A percentile compares a stretch with the other conserved stretches of the same genome.
Conservation (phyloP, 1,140 invertebrate species). For the Drosophila paulistorum region DNA sequence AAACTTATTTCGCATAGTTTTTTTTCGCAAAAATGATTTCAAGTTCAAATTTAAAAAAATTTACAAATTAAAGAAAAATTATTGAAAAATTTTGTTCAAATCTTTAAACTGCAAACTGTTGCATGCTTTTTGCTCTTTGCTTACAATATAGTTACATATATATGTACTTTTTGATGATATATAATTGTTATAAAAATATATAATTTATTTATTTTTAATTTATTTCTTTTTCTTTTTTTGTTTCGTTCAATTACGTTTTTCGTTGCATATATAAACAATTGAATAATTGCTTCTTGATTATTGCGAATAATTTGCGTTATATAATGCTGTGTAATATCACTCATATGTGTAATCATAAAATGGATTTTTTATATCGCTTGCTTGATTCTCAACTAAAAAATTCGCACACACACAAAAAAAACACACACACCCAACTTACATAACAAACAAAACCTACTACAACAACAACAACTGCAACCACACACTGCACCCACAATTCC, state of each 20-base stretch:
- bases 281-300: slow-evolving; percentile 18
- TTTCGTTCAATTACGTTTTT: slow-evolving; percentile 5
- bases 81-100: slow-evolving; percentile 22
- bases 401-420: slow-evolving; percentile 17
- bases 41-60: background rate
- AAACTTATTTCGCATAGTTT: too few species aligned
- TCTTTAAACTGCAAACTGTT: background rate
- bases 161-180: background rate
- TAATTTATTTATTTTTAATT: background rate
- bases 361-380: slow-evolving; percentile 38
- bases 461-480: slow-evolving; percentile 7
- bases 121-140: slow-evolving; percentile 1
- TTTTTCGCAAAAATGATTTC: background rate
- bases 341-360: slow-evolving; percentile 16
- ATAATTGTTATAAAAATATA: background rate
- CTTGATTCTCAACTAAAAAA: slow-evolving; percentile 22
- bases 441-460: slow-evolving; percentile 24
- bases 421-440: background rate
- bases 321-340: slow-evolving; percentile 1
- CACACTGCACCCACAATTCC: slow-evolving; percentile 18
- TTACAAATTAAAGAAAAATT: slow-evolving; percentile 1
- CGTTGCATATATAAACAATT: slow-evolving; percentile 14
- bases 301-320: background rate
- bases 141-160: slow-evolving; percentile 1
- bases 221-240: background rate